Conservation (phyloP, 2,888 invertebrate genomes). For the Gymnocheta viridis region DNA sequence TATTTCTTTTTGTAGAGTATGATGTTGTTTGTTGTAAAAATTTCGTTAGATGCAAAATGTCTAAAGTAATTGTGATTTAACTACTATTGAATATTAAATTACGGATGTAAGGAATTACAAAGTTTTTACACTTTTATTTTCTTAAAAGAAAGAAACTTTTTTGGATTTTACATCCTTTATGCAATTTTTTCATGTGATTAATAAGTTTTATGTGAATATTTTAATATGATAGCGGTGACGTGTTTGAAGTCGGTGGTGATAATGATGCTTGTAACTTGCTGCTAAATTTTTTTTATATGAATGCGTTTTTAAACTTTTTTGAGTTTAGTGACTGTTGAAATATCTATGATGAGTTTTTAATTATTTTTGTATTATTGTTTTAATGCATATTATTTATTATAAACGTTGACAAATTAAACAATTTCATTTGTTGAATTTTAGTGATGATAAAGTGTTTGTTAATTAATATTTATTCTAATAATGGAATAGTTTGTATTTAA, state of each 20-base stretch:
- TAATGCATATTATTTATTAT: not conserved
- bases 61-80: conserved; percentile 1
- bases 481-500: not conserved
- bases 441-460: not conserved
- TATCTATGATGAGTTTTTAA: not conserved
- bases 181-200: not conserved
- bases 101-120: not conserved
- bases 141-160: not conserved
- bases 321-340: not conserved
- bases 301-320: not conserved
- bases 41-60: conserved; percentile 7
- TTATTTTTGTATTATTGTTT: not conserved
- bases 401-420: conserved; percentile 2
- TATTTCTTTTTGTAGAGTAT: not conserved
- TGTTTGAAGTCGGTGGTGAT: not conserved
- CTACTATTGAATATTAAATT: conserved; percentile 1
- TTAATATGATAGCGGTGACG: not conserved
- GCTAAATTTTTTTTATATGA: not conserved
- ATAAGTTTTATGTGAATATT: not conserved
- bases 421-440: not conserved
- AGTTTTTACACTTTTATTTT: not conserved
- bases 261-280: not conserved
- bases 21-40: not conserved
- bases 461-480: conserved; percentile 21
- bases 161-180: not conserved